Percentiles rank a stretch among this genome's conserved stretches.
Conservation (phyloP, 2,888 invertebrate species). For the Drosophila nigricruria region DNA sequence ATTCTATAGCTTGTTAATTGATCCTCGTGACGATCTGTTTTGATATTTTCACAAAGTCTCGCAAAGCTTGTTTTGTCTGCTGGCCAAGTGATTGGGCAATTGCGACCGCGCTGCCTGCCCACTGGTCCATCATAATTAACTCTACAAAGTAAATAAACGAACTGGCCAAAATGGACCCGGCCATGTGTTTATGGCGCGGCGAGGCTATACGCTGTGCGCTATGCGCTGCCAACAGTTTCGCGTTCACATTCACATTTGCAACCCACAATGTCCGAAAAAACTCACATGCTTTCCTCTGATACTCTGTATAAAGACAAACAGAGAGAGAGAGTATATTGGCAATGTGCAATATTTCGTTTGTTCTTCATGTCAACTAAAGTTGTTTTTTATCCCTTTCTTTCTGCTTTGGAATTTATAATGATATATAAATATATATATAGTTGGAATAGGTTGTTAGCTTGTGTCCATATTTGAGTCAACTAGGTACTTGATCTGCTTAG, state of each 20-base stretch:
- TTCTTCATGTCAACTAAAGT: background rate
- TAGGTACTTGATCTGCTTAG: background rate
- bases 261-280: conserved; percentile 24
- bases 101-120: conserved; percentile 50
- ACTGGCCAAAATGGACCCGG: conserved; percentile 67
- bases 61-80: conserved; percentile 9
- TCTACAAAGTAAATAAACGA: conserved; percentile 77
- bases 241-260: conserved; percentile 35
- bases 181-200: conserved; percentile 67
- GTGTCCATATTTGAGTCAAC: too few relatives aligned
- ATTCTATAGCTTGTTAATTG: background rate
- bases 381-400: too few relatives aligned
- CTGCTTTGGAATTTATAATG: background rate
- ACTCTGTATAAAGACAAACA: background rate
- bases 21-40: conserved; percentile 27
- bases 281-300: conserved; percentile 47
- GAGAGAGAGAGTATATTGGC: background rate
- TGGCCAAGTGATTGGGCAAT: conserved; percentile 21
- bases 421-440: background rate
- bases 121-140: conserved; percentile 77
- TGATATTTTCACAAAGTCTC: conserved; percentile 47
- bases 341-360: conserved; percentile 1
- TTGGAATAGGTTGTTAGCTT: background rate
- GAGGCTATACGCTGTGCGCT: conserved; percentile 28
- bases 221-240: conserved; percentile 47